Evolutionary conservation across 2,797 vertebrate species (phyloP).

Genomic region (Thripadectes ignobilis): DNA sequence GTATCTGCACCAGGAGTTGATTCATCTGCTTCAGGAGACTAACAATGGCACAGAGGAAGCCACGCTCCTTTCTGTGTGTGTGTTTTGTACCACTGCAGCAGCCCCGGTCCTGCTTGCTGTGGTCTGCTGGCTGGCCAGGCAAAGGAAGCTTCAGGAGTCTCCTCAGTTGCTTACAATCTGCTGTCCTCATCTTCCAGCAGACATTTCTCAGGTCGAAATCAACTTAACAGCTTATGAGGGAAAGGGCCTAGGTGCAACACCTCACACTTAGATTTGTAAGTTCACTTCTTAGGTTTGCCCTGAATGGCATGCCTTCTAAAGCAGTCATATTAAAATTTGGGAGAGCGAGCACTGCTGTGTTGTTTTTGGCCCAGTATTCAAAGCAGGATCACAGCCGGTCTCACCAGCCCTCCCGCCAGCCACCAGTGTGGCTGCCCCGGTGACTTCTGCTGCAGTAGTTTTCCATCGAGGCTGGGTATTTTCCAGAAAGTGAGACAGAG

Average conservation of each 20-base stretch:
- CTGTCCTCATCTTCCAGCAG: background rate
- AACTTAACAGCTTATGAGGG: background rate
- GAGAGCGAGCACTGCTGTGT: background rate
- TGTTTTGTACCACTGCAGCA: background rate
- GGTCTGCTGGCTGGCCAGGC: background rate
- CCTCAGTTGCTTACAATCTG: background rate
- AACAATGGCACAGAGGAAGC: background rate
- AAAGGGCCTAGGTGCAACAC: background rate
- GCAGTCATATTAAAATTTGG: background rate
- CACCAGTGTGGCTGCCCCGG: fast-evolving
- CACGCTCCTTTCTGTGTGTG: background rate
- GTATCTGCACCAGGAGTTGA: background rate
- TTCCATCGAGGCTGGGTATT: slow-evolving; percentile 44
- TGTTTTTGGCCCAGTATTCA: background rate
- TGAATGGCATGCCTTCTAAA: background rate
- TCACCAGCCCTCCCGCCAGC: background rate
- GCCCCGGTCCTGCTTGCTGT: background rate
- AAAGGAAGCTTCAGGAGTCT: background rate
- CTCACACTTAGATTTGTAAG: background rate
- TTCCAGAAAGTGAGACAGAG: slow-evolving; percentile 39
- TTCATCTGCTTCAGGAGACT: background rate
- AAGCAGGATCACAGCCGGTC: background rate
- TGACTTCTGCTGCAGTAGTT: slow-evolving; percentile 42
- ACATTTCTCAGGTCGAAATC: background rate
- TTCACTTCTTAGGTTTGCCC: background rate